Evolutionary conservation across 2,888 invertebrate species (phyloP), one percentile per base, ranked within the genome.

Genomic region (Acrobasis repandana): DNA sequence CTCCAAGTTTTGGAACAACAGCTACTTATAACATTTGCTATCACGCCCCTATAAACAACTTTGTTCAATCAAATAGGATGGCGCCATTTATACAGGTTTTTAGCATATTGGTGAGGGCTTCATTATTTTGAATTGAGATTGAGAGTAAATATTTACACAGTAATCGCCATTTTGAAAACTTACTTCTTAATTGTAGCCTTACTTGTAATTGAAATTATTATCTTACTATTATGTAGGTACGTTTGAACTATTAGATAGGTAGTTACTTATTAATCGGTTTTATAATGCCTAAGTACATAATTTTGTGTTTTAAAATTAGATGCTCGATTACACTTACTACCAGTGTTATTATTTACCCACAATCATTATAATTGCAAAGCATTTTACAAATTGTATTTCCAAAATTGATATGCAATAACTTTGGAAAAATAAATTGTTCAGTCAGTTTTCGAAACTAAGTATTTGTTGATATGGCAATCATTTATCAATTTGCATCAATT

Each of bases 391-490:
- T 49, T 49, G 15, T 34, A 15, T 48, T n/a, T 6, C 38, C 50
- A 49, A 58, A 34, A 58, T 49, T 56, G 58, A 58, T 48, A 47
- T 58, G 52, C 52, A 61, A 63, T 60, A 57, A 36, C 58, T 57
- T 61, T 28, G n/a, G 49, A 58, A 64, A 64, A 64, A 59, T 47
- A 28, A 28, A 58, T 14, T 38, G 20, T 18, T 49, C 34, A 9
- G 16, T 36, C 14, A 34, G 60, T 58, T 60, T 58, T 58, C 50
- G 36, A 61, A 62, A 63, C 56, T 58, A n/a, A n/a, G n/a, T n/a
- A 14, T 65, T 61, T 62, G 28, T 60, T 63, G 65, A 63, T 65
- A 65, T 65, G 62, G 59, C 58, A 56, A 46, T 57, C 60, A 48
- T 16, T 14, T 56, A 51, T 15, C 28, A 15, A 11, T 38, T 58